Evolutionary conservation across 2,888 invertebrate species (phyloP).

Genomic region (Eupithecia centaureata): DNA sequence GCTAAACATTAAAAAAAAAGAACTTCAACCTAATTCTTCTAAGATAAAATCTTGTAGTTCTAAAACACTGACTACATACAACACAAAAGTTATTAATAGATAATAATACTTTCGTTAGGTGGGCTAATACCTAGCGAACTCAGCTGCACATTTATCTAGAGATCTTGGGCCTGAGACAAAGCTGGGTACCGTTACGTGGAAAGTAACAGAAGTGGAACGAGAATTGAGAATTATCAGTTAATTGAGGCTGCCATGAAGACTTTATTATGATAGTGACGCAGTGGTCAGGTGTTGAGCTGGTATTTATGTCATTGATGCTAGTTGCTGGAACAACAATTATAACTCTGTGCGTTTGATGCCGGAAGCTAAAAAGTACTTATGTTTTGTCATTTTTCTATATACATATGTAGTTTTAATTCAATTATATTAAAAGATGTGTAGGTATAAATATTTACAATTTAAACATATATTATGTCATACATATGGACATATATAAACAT

Average conservation of each 20-base stretch:
- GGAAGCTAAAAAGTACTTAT: background rate
- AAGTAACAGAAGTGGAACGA: constrained; percentile 76
- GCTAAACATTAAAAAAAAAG: background rate
- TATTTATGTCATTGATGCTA: constrained; percentile 20
- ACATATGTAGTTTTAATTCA: too few species aligned
- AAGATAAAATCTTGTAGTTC: too few species aligned
- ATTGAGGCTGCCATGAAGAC: constrained; percentile 66
- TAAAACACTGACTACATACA: background rate
- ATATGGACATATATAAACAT: too few species aligned
- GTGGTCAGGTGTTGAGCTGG: constrained; percentile 22
- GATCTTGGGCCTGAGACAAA: constrained; percentile 55
- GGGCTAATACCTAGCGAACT: background rate
- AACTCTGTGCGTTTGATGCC: background rate
- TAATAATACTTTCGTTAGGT: background rate
- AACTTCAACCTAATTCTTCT: too few species aligned
- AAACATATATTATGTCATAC: too few species aligned
- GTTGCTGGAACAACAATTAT: background rate
- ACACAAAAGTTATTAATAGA: background rate
- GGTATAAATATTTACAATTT: too few species aligned
- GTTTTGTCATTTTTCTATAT: background rate
- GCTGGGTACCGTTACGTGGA: constrained; percentile 72
- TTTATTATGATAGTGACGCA: constrained; percentile 45
- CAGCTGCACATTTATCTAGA: constrained; percentile 12
- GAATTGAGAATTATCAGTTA: constrained; percentile 71
- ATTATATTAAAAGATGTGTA: too few species aligned